These are phyloP conservation scores for Leucophenga montana DNA, from an alignment of 2,888 invertebrate genomes.

Conservation along the genomic window DNA sequence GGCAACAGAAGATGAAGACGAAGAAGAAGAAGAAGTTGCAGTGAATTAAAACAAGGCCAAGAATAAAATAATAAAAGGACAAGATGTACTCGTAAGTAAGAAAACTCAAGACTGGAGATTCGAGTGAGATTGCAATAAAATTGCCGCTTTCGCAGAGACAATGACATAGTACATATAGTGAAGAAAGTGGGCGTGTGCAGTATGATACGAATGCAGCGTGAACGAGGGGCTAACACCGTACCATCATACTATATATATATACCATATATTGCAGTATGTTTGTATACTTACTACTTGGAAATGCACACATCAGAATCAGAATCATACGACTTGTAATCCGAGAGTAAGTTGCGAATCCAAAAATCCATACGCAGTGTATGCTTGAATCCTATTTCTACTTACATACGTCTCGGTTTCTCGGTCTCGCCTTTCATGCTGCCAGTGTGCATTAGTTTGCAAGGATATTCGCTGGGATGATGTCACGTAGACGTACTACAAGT, in stretches of 20 bases:
- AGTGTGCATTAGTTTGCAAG: conserved; percentile 51
- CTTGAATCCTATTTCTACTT: neutral
- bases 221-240: conserved; percentile 40
- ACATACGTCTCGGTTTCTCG: neutral
- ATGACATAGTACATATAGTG: neutral
- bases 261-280: conserved; percentile 58
- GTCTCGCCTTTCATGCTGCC: no score
- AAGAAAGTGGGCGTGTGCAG: conserved; percentile 7
- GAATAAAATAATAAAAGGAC: conserved; percentile 68
- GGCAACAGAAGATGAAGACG: neutral
- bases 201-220: conserved; percentile 34
- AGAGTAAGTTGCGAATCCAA: conserved; percentile 66
- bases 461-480: conserved; percentile 61
- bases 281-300: conserved; percentile 9
- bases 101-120: conserved; percentile 51
- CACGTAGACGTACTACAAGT: conserved; percentile 66
- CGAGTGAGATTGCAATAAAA: conserved; percentile 13
- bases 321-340: conserved; percentile 61
- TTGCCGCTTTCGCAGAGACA: conserved; percentile 1
- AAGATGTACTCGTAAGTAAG: conserved; percentile 60
- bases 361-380: conserved; percentile 62
- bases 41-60: conserved; percentile 68
- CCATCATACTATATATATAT: conserved; percentile 58
- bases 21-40: conserved; percentile 46
- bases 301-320: conserved; percentile 63